Percentiles rank a stretch among this genome's conserved stretches.
phyloP scores from a whole-genome alignment of 2,888 invertebrate species.

The Eugnorisma glareosa region DNA sequence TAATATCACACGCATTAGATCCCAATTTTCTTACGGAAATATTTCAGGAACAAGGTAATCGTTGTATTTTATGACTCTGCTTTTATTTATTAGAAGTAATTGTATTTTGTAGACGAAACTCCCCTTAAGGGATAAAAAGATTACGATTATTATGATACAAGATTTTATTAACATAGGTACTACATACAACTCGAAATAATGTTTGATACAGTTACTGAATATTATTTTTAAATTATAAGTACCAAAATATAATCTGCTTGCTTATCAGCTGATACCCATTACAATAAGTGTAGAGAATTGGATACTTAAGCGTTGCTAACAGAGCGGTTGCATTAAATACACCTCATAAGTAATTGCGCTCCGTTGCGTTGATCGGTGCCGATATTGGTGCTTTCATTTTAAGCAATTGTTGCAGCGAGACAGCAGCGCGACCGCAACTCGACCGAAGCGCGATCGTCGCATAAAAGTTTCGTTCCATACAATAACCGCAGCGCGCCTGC shows the following conservation, averaged over 20 bases:
- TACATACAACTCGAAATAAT: neutral
- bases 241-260: neutral
- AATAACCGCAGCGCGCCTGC: slow-evolving; percentile 58
- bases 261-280: slow-evolving; percentile 15
- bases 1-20: slow-evolving; percentile 97
- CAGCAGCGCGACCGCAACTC: slow-evolving; percentile 64
- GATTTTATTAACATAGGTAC: neutral
- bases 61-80: slow-evolving; percentile 41
- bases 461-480: slow-evolving; percentile 67
- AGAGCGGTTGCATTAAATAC: neutral
- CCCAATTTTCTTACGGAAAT: slow-evolving; percentile 97
- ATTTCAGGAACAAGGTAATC: slow-evolving; percentile 95
- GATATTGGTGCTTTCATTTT: slow-evolving; percentile 64
- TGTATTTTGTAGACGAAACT: slow-evolving; percentile 3
- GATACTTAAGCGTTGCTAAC: neutral
- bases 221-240: neutral
- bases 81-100: too few species aligned
- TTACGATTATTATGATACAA: neutral
- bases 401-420: slow-evolving; percentile 64
- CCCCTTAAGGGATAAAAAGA: neutral
- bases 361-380: slow-evolving; percentile 38
- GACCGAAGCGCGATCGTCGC: slow-evolving; percentile 63
- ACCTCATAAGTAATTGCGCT: neutral
- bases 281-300: slow-evolving; percentile 25
- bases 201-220: neutral